phyloP scores from a whole-genome alignment of 92 coral and sea anemone species.

The Micromussa lordhowensis region DNA sequence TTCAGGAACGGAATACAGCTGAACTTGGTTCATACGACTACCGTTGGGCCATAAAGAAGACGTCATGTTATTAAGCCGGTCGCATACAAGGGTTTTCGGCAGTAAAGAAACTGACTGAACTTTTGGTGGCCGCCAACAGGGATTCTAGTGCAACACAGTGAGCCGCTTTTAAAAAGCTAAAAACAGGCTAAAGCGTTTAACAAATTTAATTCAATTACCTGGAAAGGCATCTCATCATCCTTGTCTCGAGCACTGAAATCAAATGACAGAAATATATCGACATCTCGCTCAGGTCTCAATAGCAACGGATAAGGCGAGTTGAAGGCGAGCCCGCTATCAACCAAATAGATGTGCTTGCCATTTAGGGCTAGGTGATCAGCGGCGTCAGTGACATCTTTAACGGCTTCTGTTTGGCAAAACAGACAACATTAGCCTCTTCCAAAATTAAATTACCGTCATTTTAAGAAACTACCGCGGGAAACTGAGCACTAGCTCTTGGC shows the following conservation, averaged over 20 bases:
- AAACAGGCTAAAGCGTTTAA: background rate
- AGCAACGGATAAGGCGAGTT: conserved; percentile 82
- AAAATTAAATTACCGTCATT: background rate
- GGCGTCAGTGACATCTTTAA: conserved; percentile 18
- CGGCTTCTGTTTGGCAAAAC: background rate
- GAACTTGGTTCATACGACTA: too few relatives aligned
- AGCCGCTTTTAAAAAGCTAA: too few relatives aligned
- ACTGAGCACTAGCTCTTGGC: too few relatives aligned
- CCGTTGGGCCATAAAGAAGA: too few relatives aligned
- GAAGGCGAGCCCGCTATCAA: conserved; percentile 85
- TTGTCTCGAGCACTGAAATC: conserved; percentile 83
- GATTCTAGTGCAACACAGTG: too few relatives aligned
- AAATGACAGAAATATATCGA: conserved; percentile 79
- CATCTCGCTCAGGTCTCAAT: conserved; percentile 73
- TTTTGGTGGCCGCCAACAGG: too few relatives aligned
- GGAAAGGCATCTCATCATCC: conserved; percentile 27
- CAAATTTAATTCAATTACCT: conserved; percentile 10
- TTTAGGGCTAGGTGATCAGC: conserved; percentile 34
- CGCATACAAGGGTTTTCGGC: too few relatives aligned
- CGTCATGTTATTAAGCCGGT: too few relatives aligned
- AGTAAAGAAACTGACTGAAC: too few relatives aligned
- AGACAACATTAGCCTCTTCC: too few relatives aligned
- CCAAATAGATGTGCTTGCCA: conserved; percentile 67
- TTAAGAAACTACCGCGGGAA: too few relatives aligned
- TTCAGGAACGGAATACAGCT: too few relatives aligned